These are phyloP conservation scores for Cliona cf. orientalis DNA, from an alignment of 37 sponge, comb jelly and placozoan species.

Conservation along the genomic window DNA sequence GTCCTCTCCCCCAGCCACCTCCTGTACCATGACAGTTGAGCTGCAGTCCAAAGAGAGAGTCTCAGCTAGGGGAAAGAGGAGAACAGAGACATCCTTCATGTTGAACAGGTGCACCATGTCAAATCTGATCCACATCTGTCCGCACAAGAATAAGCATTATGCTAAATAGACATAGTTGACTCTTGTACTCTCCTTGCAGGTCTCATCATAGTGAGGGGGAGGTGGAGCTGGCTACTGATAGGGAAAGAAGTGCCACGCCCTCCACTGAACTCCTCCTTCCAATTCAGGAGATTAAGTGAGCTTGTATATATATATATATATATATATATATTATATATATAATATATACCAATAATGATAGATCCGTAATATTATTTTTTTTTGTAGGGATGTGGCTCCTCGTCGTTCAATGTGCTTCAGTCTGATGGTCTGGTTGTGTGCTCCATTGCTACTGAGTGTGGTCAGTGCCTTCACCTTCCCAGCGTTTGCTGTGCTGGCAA, in stretches of 20 bases:
- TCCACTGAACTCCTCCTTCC: neutral
- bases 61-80: neutral
- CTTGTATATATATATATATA: neutral
- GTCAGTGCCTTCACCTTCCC: conserved; percentile 10
- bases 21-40: conserved; percentile 38
- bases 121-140: neutral
- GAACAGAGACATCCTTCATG: neutral
- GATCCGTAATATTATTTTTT: neutral
- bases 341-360: no score
- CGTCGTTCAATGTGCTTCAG: neutral
- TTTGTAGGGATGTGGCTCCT: neutral
- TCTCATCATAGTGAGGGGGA: no score
- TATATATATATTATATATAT: neutral
- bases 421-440: conserved; percentile 5
- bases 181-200: no score
- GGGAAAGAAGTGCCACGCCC: no score
- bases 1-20: neutral
- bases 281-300: neutral
- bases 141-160: no score
- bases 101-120: neutral
- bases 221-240: no score
- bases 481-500: neutral
- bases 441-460: conserved; percentile 27
- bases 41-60: conserved; percentile 3
- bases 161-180: no score